These are phyloP conservation scores for Reticulitermes speratus DNA, from an alignment of 1,140 invertebrate genomes.

Conservation along the genomic window DNA sequence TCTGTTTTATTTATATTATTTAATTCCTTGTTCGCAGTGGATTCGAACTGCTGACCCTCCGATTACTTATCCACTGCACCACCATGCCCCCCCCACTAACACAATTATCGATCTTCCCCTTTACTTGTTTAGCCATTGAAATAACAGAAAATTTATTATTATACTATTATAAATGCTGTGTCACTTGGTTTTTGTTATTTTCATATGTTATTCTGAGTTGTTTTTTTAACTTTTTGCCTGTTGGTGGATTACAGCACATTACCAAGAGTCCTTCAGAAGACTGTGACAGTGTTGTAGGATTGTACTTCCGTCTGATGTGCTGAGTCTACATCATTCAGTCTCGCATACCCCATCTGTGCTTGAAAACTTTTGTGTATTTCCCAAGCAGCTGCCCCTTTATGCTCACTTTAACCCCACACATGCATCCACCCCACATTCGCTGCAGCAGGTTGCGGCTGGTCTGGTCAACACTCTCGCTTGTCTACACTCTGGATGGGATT, in stretches of 20 bases:
- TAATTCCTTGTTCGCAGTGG: too few relatives aligned
- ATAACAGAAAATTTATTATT: too few relatives aligned
- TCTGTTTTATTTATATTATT: too few relatives aligned
- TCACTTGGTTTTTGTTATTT: too few relatives aligned
- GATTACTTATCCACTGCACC: too few relatives aligned
- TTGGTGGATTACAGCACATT: conserved; percentile 44
- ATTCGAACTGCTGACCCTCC: too few relatives aligned
- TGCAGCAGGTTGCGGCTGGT: conserved; percentile 53
- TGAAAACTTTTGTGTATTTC: too few relatives aligned
- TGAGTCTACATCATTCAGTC: conserved; percentile 41
- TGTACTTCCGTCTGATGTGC: conserved; percentile 48
- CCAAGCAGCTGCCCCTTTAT: conserved; percentile 35
- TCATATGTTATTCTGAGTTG: not conserved
- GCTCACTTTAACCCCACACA: conserved; percentile 45
- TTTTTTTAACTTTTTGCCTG: not conserved
- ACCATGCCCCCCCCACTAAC: too few relatives aligned
- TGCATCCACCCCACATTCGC: conserved; percentile 43
- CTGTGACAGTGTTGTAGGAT: conserved; percentile 44
- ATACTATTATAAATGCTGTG: too few relatives aligned
- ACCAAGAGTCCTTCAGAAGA: conserved; percentile 44
- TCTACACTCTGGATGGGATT: conserved; percentile 51
- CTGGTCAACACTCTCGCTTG: conserved; percentile 62
- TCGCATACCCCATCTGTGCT: conserved; percentile 40
- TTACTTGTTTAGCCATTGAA: too few relatives aligned
- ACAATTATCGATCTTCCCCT: too few relatives aligned